Evolutionary conservation across 2,888 invertebrate species (phyloP).

Genomic region (Spisula solida): DNA sequence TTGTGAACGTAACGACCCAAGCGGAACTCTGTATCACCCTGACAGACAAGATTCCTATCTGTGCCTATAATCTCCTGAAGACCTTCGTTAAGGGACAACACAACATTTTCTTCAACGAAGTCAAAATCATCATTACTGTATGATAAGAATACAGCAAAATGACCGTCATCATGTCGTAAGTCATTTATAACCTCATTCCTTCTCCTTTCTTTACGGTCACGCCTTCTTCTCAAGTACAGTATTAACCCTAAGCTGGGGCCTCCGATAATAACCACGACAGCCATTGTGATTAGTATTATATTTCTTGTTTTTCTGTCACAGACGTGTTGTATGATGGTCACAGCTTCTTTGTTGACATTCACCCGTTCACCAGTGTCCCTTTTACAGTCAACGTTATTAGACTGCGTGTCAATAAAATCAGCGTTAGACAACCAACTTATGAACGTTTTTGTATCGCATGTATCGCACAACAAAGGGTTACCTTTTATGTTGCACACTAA

Average conservation of each 20-base stretch:
- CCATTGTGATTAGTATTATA: not conserved
- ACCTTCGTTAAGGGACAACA: not conserved
- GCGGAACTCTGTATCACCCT: conserved; percentile 18
- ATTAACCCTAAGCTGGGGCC: not conserved
- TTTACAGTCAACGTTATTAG: not conserved
- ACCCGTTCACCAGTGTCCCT: not conserved
- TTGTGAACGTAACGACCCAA: not conserved
- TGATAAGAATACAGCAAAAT: conserved; percentile 29
- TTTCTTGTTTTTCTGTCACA: conserved; percentile 4
- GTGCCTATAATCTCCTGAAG: not conserved
- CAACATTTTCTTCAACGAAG: not conserved
- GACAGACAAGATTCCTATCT: conserved; percentile 31
- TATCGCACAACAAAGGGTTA: conserved; percentile 4
- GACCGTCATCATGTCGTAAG: not conserved
- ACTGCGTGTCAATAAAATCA: not conserved
- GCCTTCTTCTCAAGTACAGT: not conserved
- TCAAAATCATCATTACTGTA: not conserved
- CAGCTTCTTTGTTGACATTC: not conserved
- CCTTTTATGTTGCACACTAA: not conserved
- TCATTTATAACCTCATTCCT: not conserved
- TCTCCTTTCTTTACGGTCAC: not conserved
- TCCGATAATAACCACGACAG: not conserved
- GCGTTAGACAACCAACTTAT: conserved; percentile 9
- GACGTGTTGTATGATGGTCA: not conserved
- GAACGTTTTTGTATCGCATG: not conserved